Percentiles rank a stretch among this genome's conserved stretches.
phyloP scores from a whole-genome alignment of 2,888 invertebrate species.

The Xanthia togata region DNA sequence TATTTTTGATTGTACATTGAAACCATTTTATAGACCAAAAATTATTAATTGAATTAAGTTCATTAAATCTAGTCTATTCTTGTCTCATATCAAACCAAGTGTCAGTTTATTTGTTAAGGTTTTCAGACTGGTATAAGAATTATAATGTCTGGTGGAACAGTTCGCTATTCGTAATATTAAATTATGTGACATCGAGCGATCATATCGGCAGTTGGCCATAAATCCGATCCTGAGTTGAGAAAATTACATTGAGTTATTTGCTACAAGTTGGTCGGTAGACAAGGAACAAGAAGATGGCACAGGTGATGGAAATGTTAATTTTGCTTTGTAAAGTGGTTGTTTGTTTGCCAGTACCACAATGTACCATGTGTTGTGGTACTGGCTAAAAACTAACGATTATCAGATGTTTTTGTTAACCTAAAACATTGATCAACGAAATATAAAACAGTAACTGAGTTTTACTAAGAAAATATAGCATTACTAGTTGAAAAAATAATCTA shows the following conservation, averaged over 20 bases:
- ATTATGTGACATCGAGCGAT: constrained; percentile 49
- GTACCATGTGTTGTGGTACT: not conserved
- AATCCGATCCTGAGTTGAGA: constrained; percentile 41
- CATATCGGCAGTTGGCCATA: constrained; percentile 49
- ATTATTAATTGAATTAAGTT: constrained; percentile 35
- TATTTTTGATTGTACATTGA: constrained; percentile 15
- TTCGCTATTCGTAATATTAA: constrained; percentile 33
- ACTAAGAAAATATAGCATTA: constrained; percentile 8
- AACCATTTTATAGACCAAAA: constrained; percentile 31
- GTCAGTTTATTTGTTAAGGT: not conserved
- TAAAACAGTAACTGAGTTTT: not conserved
- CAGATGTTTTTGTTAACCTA: not conserved
- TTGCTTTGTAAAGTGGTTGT: not conserved
- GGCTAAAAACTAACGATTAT: not conserved
- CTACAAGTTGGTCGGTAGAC: constrained; percentile 26
- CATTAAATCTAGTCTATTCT: not conserved
- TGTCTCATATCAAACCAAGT: not conserved
- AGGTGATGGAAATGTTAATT: constrained; percentile 43
- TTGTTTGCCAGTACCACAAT: no score
- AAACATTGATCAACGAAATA: not conserved
- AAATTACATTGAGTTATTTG: constrained; percentile 42
- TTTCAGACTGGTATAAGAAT: constrained; percentile 16
- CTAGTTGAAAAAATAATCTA: constrained; percentile 18
- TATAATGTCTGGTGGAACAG: constrained; percentile 24
- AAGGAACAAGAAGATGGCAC: constrained; percentile 21